Percentiles rank a stretch among this genome's conserved stretches.
These are phyloP conservation scores for Aurelia sp. DNA, from an alignment of 30 jellyfish, hydroid and myxozoan species.

Conservation along the genomic window DNA sequence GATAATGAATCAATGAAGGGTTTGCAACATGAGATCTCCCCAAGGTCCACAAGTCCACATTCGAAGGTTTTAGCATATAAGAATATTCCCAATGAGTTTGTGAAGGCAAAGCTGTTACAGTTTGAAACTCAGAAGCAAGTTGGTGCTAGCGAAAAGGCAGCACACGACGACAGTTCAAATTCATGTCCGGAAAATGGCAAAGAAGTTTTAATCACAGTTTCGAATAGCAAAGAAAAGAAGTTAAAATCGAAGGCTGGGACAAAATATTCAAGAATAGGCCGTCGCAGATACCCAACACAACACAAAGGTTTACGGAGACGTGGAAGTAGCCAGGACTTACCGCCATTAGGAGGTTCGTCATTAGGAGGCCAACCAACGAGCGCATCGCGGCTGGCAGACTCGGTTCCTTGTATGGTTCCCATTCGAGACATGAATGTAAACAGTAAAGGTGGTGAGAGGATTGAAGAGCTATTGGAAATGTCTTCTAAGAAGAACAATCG, in stretches of 20 bases:
- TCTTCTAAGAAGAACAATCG: neutral
- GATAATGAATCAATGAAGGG: neutral
- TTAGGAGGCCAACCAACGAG: constrained; percentile 1
- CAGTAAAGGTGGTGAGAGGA: neutral
- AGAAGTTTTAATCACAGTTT: neutral
- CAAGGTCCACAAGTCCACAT: neutral
- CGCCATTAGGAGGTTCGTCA: too few species aligned
- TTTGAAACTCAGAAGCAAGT: neutral
- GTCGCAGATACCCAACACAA: constrained; percentile 38
- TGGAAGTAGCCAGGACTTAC: neutral
- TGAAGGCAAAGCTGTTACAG: constrained; percentile 18
- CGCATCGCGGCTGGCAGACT: constrained; percentile 1
- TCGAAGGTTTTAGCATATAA: neutral
- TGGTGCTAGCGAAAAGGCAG: neutral
- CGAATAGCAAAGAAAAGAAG: constrained; percentile 16
- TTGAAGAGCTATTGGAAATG: neutral
- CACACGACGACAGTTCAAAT: neutral
- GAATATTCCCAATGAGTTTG: neutral
- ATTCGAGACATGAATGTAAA: neutral
- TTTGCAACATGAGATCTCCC: neutral
- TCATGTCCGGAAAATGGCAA: neutral
- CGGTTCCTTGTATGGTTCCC: neutral
- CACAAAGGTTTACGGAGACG: constrained; percentile 16
- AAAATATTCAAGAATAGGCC: constrained; percentile 5
- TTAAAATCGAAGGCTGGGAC: neutral